Evolutionary conservation across 2,888 invertebrate genomes (phyloP), one percentile per base, ranked within the genome.

Genomic region (Drosophila parthenogenetica): DNA sequence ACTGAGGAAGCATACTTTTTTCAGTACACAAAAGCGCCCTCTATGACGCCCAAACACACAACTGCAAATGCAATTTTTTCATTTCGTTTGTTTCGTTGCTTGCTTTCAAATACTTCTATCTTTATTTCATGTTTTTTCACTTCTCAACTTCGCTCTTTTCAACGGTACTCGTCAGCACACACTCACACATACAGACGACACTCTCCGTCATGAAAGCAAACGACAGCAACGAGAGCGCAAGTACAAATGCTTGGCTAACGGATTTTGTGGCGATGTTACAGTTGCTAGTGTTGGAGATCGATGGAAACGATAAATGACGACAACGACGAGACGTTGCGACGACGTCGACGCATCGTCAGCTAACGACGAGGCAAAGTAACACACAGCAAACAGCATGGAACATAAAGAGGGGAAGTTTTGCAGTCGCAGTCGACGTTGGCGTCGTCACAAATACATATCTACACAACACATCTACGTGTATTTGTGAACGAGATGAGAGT

Each of bases 401-500:
- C 88, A 83, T 86, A 83, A 88, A 86, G 71, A 87, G 79, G 79
- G 85, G 87, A 85, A 87, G 85, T 88, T 88, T 77, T 64, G 75
- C 87, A 72, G 76, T 39, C 73, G 59, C 54, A 25, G 49, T 42
- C 66, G 57, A 60, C 65, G 69, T 35, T 48, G 16, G 58, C 61
- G 57, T 49, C 68, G 66, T 65, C 69, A 74, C 74, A 65, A 62
- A 62, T 49, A 73, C 53, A 53, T 57, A 40, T 59, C 48, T 16
- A 50, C 29, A 67, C 32, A 39, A 67, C 32, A 39, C 29, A 45
- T 35, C 16, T 29, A 54, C 1, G 8, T 49, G 10, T 57, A 42
- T 54, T 58, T 37, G 50, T 45, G 50, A 69, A 46, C 62, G 11
- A 57, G 17, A 48, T 53, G 45, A 49, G 45, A 54, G 25, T 70